These are phyloP conservation scores for Pandemis cinnamomeana DNA, from an alignment of 2,888 invertebrate species.

Conservation along the genomic window DNA sequence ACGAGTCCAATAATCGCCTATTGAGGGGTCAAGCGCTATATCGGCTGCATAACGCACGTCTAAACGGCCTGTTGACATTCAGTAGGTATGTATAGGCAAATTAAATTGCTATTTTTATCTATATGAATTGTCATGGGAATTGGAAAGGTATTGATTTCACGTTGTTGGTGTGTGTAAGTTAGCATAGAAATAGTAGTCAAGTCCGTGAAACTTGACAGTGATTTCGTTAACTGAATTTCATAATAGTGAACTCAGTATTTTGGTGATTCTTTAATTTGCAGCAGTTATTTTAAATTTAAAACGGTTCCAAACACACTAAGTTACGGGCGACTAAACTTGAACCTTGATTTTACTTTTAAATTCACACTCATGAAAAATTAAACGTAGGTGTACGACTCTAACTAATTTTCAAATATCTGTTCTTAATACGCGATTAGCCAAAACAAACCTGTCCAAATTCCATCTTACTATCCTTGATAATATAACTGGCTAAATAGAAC, in stretches of 20 bases:
- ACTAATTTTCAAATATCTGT: too few species aligned
- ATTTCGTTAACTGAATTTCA: background rate
- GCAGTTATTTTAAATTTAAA: too few species aligned
- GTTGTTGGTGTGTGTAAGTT: background rate
- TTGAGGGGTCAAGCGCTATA: constrained; percentile 20
- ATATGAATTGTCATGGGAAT: constrained; percentile 29
- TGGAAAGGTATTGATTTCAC: constrained; percentile 26
- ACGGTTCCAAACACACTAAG: too few species aligned
- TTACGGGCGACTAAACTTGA: too few species aligned
- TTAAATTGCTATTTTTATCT: constrained; percentile 31
- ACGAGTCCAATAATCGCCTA: constrained; percentile 18
- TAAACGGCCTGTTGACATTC: constrained; percentile 19
- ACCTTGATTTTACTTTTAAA: too few species aligned
- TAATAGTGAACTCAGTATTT: background rate
- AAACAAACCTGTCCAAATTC: too few species aligned
- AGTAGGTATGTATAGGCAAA: constrained; percentile 27
- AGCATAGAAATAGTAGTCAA: constrained; percentile 15
- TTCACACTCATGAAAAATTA: too few species aligned
- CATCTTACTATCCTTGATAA: too few species aligned
- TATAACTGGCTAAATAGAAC: too few species aligned
- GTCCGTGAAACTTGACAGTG: background rate
- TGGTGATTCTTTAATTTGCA: background rate
- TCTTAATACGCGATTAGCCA: too few species aligned
- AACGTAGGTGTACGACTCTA: too few species aligned
- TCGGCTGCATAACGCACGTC: background rate